Evolutionary conservation across 2,888 invertebrate species (phyloP).

Genomic region (Lasioglossum malachurum): DNA sequence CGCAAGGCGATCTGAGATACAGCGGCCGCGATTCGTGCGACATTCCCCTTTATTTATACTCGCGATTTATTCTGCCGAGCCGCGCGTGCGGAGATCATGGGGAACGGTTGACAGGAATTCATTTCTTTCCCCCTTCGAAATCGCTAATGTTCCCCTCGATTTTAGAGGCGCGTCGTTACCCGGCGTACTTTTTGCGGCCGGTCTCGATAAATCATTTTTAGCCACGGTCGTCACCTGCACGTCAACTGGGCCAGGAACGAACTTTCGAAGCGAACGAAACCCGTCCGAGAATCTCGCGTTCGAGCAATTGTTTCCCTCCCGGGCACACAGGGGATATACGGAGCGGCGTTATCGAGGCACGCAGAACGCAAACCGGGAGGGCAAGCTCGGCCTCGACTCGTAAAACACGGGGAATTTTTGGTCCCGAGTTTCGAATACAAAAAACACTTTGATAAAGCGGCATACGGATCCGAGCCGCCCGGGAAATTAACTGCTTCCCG

Average conservation of each 20-base stretch:
- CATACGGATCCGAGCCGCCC: slow-evolving; percentile 41
- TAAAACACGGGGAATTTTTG: slow-evolving; percentile 41
- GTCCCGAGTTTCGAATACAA: slow-evolving; percentile 20
- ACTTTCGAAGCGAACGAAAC: neutral
- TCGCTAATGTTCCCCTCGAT: slow-evolving; percentile 34
- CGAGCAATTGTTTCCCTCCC: slow-evolving; percentile 25
- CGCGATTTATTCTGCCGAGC: slow-evolving; percentile 29
- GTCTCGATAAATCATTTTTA: slow-evolving; percentile 49
- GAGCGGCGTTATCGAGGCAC: slow-evolving; percentile 38
- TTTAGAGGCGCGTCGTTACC: slow-evolving; percentile 34
- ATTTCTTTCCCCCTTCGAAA: slow-evolving; percentile 27
- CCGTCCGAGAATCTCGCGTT: neutral
- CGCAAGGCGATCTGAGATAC: neutral
- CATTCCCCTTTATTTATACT: slow-evolving; percentile 33
- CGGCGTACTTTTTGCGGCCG: slow-evolving; percentile 2
- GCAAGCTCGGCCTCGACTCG: neutral
- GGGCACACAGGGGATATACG: neutral
- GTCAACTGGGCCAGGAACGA: slow-evolving; percentile 20
- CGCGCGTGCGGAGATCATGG: neutral
- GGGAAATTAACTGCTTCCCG: slow-evolving; percentile 48
- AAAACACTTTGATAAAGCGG: slow-evolving; percentile 53
- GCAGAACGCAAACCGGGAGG: slow-evolving; percentile 26
- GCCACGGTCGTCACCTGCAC: slow-evolving; percentile 32
- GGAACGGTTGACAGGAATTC: slow-evolving; percentile 23
- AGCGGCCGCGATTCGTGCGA: neutral